Percentiles rank a stretch among this genome's conserved stretches.
These are phyloP conservation scores for Diarsia rubi DNA, from an alignment of 2,888 invertebrate genomes.

Conservation along the genomic window DNA sequence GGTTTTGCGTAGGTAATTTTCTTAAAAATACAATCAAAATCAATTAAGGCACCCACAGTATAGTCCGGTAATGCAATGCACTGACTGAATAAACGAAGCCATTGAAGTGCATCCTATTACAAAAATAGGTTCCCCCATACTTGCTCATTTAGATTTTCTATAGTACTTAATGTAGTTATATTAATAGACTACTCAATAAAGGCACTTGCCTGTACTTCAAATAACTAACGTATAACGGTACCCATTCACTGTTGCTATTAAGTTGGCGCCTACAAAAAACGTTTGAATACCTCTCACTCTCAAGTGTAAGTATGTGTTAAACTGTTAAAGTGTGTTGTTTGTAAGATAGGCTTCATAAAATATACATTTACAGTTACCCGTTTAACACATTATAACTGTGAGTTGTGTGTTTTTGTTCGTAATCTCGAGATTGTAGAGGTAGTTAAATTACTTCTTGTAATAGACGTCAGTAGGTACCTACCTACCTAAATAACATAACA, in stretches of 20 bases:
- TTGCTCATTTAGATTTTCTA: no score
- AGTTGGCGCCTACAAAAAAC: conserved; percentile 1
- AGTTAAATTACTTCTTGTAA: no score
- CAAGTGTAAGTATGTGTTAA: conserved; percentile 3
- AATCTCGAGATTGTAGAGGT: conserved; percentile 14
- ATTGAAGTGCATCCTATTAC: not conserved
- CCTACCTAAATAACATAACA: no score
- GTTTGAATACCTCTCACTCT: not conserved
- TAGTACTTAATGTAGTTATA: no score
- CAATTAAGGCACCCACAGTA: no score
- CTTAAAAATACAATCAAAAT: no score
- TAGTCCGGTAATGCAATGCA: no score
- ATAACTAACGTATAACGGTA: not conserved
- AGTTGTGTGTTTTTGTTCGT: conserved; percentile 35
- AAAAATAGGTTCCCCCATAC: not conserved
- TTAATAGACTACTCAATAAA: not conserved
- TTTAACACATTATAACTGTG: conserved; percentile 39
- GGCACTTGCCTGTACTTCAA: not conserved
- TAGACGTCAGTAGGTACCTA: no score
- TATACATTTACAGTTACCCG: conserved; percentile 34
- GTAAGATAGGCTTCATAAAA: conserved; percentile 9
- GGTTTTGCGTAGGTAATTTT: no score
- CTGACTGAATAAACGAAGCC: not conserved
- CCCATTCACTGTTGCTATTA: not conserved
- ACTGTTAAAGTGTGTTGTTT: conserved; percentile 3